These are phyloP conservation scores for Sarcophilus harrisii DNA, from an alignment of 2,797 vertebrate species.

Conservation along the genomic window DNA sequence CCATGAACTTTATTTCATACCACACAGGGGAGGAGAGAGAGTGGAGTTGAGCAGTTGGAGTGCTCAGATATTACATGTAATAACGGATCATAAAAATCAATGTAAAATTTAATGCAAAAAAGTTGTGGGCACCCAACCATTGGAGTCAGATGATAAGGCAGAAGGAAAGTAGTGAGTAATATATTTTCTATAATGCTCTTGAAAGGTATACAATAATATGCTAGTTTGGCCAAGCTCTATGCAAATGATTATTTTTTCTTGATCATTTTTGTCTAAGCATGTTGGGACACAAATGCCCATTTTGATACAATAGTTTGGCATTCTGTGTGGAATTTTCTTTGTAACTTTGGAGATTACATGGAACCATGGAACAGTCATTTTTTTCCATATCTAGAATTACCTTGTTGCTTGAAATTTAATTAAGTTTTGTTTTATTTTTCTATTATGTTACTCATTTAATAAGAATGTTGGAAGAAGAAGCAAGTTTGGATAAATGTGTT, in stretches of 20 bases:
- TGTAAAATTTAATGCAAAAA: conserved; percentile 82
- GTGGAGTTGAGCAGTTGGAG: conserved; percentile 64
- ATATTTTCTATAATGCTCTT: conserved; percentile 66
- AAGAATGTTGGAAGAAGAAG: conserved; percentile 22
- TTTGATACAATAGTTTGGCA: conserved; percentile 40
- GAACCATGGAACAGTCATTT: conserved; percentile 20
- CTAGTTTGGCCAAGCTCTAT: conserved; percentile 68
- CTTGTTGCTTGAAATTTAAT: not conserved
- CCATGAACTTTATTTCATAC: conserved; percentile 84
- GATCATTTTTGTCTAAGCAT: conserved; percentile 8
- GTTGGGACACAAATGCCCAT: not conserved
- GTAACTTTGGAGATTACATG: not conserved
- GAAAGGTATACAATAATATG: conserved; percentile 55
- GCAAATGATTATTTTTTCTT: not conserved
- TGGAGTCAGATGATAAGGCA: conserved; percentile 72
- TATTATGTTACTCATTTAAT: not conserved
- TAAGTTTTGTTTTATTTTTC: not conserved
- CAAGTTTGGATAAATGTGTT: not conserved
- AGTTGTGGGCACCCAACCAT: conserved; percentile 79
- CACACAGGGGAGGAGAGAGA: conserved; percentile 79
- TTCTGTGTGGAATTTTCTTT: conserved; percentile 28
- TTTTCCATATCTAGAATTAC: not conserved
- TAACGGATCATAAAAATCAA: conserved; percentile 80
- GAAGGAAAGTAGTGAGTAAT: conserved; percentile 72
- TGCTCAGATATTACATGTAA: conserved; percentile 74